Conservation (phyloP, 2,113 vertebrate species). For the Rhinolophus sinicus region DNA sequence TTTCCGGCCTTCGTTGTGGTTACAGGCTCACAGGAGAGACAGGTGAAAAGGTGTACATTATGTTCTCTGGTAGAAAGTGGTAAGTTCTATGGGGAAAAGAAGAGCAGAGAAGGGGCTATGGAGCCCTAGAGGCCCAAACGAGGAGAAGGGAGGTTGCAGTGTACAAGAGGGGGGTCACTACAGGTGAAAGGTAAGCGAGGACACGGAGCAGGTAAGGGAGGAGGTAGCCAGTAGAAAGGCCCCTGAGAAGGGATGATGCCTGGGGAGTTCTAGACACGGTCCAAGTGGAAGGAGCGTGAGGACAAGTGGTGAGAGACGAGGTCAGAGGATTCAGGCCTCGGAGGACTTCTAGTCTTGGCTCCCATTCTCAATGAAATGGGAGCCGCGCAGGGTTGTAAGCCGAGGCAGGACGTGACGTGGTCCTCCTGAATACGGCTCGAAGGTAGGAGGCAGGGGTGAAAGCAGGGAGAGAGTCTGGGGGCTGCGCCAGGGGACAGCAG, state of each 20-base stretch:
- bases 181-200: neutral
- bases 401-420: rapidly evolving
- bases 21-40: neutral
- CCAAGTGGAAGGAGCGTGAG: neutral
- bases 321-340: neutral
- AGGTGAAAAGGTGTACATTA: neutral
- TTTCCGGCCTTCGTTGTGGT: neutral
- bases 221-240: neutral
- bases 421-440: rapidly evolving
- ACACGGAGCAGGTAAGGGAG: neutral
- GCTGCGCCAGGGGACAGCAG: neutral
- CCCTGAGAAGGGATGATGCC: neutral
- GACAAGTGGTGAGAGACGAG: neutral
- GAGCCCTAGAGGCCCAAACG: rapidly evolving
- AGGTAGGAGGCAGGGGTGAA: neutral
- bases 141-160: neutral
- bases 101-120: neutral
- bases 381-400: neutral
- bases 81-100: neutral
- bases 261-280: no score
- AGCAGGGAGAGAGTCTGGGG: neutral
- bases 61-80: neutral
- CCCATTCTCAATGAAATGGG: neutral
- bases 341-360: neutral
- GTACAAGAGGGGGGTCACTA: neutral